Conservation (phyloP, 2,888 invertebrate genomes). For the Tuta absoluta region DNA sequence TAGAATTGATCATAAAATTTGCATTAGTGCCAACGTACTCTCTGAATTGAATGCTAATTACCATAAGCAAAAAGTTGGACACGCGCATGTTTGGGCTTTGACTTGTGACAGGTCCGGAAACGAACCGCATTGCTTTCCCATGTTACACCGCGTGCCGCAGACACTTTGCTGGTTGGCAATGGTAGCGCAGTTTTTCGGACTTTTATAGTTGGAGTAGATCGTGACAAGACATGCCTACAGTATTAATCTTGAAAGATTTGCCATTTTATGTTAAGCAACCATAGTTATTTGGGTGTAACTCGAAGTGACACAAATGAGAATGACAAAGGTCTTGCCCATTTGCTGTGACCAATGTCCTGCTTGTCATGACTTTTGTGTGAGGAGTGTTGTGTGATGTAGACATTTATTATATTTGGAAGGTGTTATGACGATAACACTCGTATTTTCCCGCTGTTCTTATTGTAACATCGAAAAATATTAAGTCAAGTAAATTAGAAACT, state of each 20-base stretch:
- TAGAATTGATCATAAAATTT: background rate
- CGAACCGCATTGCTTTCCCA: conserved; percentile 48
- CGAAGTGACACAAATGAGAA: too few species aligned
- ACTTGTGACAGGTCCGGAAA: conserved; percentile 44
- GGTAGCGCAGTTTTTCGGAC: background rate
- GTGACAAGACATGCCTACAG: background rate
- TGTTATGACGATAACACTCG: too few species aligned
- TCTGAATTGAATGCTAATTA: conserved; percentile 10
- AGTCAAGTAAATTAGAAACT: too few species aligned
- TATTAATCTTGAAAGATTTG: background rate
- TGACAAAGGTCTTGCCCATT: too few species aligned
- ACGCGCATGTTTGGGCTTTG: conserved; percentile 14
- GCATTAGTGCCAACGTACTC: conserved; percentile 8
- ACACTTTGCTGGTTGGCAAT: background rate
- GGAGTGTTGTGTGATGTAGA: too few species aligned
- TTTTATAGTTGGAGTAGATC: background rate
- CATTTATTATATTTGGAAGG: too few species aligned
- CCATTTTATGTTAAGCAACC: too few species aligned
- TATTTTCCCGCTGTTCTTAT: too few species aligned
- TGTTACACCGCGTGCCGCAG: conserved; percentile 32
- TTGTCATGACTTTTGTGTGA: too few species aligned
- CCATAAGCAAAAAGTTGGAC: conserved; percentile 9
- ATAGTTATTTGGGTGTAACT: too few species aligned
- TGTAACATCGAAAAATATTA: too few species aligned
- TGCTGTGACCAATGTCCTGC: too few species aligned